phyloP scores from a whole-genome alignment of 2,113 vertebrate species.

The Oophaga pumilio region DNA sequence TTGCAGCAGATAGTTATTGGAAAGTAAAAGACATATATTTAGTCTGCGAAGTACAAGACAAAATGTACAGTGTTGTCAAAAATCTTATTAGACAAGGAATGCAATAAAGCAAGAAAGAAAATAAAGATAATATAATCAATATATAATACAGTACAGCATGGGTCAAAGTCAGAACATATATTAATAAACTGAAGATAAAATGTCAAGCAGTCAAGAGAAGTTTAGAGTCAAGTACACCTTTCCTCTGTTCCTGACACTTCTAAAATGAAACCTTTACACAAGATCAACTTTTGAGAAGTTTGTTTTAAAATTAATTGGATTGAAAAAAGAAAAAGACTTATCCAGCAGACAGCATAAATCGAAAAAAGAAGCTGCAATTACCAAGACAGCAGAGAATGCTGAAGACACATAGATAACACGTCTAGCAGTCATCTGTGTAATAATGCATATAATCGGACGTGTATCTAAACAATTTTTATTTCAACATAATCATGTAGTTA shows the following conservation, averaged over 20 bases:
- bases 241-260: not conserved
- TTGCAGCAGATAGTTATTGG: too few relatives aligned
- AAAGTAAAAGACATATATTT: too few relatives aligned
- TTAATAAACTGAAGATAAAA: not conserved
- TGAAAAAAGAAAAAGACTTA: not conserved
- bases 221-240: not conserved
- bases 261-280: not conserved
- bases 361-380: not conserved
- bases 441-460: not conserved
- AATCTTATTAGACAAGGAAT: not conserved
- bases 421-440: not conserved
- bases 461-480: not conserved
- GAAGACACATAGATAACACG: not conserved
- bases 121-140: not conserved
- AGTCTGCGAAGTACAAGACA: not conserved
- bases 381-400: not conserved
- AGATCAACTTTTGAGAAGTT: not conserved
- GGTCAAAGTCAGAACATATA: not conserved
- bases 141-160: not conserved
- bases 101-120: not conserved
- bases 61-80: not conserved
- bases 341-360: not conserved
- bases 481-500: not conserved
- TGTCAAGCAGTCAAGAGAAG: not conserved
- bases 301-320: not conserved